Percentiles rank a stretch among this genome's conserved stretches.
Evolutionary conservation across 2,888 invertebrate species (phyloP).

Genomic region (Cheilosia soror): DNA sequence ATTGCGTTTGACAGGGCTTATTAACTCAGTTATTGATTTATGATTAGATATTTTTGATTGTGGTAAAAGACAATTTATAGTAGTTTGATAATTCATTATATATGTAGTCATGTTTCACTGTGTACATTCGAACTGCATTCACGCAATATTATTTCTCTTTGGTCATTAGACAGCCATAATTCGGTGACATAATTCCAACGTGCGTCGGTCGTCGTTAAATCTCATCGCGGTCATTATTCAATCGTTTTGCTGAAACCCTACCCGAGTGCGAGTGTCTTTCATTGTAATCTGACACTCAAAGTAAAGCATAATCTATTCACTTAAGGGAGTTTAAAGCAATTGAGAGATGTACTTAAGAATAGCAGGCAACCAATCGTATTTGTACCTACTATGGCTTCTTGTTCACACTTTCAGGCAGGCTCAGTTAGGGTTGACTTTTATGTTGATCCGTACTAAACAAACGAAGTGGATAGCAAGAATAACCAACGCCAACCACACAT

Average conservation of each 20-base stretch:
- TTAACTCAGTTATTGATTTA: no score
- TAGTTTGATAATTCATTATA: no score
- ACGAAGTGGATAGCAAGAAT: background rate
- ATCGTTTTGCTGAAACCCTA: slow-evolving; percentile 12
- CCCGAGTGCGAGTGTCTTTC: background rate
- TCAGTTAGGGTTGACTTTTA: slow-evolving; percentile 18
- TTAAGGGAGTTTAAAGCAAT: slow-evolving; percentile 64
- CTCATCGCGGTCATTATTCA: background rate
- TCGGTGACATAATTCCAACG: background rate
- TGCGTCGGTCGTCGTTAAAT: background rate
- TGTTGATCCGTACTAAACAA: background rate
- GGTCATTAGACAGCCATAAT: background rate
- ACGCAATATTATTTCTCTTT: no score
- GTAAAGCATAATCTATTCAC: slow-evolving; percentile 42
- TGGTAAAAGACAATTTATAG: no score
- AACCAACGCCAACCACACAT: background rate
- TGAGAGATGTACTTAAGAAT: slow-evolving; percentile 44
- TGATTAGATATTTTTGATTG: no score
- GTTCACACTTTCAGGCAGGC: slow-evolving; percentile 20
- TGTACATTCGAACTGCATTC: no score
- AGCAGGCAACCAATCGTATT: slow-evolving; percentile 1
- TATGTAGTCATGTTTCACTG: no score
- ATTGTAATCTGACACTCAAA: slow-evolving; percentile 31
- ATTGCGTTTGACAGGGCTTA: no score
- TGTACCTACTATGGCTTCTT: slow-evolving; percentile 36